phyloP scores from a whole-genome alignment of 2,888 invertebrate genomes.

The Pollenia labialis region DNA sequence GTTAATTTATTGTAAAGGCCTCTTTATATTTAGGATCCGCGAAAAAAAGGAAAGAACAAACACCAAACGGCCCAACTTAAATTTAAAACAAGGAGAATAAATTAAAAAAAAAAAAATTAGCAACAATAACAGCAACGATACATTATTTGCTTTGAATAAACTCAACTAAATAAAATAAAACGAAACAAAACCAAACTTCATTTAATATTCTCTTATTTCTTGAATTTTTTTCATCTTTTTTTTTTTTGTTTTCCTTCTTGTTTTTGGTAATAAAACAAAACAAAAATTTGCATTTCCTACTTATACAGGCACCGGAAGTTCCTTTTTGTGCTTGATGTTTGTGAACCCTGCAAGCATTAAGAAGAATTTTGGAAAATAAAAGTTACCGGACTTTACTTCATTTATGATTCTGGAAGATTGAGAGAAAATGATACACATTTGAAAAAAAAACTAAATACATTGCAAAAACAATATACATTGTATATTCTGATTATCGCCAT shows the following conservation, averaged over 20 bases:
- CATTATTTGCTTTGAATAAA: constrained; percentile 63
- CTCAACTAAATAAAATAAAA: constrained; percentile 38
- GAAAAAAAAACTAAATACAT: too few relatives aligned
- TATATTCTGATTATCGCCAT: too few relatives aligned
- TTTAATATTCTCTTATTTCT: constrained; percentile 67
- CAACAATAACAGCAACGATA: constrained; percentile 22
- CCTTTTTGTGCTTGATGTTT: constrained; percentile 51
- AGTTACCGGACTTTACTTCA: too few relatives aligned
- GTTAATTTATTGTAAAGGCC: constrained; percentile 72
- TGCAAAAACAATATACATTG: too few relatives aligned
- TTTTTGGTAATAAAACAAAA: constrained; percentile 70
- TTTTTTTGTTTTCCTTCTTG: constrained; percentile 30
- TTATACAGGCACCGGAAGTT: constrained; percentile 72
- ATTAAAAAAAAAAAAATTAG: neutral
- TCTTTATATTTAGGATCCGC: constrained; percentile 39
- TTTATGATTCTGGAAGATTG: too few relatives aligned
- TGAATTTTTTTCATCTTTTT: constrained; percentile 27
- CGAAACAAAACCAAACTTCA: constrained; percentile 58
- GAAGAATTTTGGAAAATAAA: too few relatives aligned
- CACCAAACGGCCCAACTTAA: constrained; percentile 25
- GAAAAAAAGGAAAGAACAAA: constrained; percentile 20
- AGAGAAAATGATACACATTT: too few relatives aligned
- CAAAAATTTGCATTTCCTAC: constrained; percentile 73
- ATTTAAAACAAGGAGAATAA: constrained; percentile 24
- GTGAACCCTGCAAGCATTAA: too few relatives aligned